Base-by-base conservation (phyloP, 2,888 invertebrate species). In the Heliconius cydno region DNA sequence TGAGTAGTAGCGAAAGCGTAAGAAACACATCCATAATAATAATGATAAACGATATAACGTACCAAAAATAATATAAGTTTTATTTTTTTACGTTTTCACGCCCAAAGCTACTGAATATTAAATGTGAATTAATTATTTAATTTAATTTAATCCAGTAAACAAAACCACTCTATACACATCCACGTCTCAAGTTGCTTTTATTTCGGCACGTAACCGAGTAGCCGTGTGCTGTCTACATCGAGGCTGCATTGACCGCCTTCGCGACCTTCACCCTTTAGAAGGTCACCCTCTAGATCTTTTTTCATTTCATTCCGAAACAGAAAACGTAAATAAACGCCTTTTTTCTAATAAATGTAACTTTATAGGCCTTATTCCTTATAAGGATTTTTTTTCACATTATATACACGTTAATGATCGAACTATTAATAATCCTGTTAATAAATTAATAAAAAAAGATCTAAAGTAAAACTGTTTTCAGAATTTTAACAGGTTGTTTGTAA, bases 141-240 rank as follows among this genome's bases (percentile, higher is more conserved):
- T 38, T 10, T 38, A 10, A 10, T 12, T 41, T 41, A 41, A 73
- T 46, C 28, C 1, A 60, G 46, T 9, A 67, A 30, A 67, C 22
- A 84, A 81, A 78, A 41, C 63, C 86, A 68, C 93, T 93, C 91
- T 86, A 84, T 85, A 87, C 0, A 85, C 60, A 68, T 86, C 80
- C 80, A 71, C 38, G 77, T 75, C 80, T 76, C 74, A 79, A 79
- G 81, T 81, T 88, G 86, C 85, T 86, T 85, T 92, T 91, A 88
- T 90, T 87, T 86, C 84, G 82, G 85, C 85, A 87, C 90, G 92
- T 92, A 92, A 90, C 89, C 89, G 91, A 90, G 93, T 92, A 90
- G 92, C 92, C 87, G 87, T 90, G 91, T 88, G 81, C 80, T 82
- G 85, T 84, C 84, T 77, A 65, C 75, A 38, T 41, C 79, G 84